Conservation (phyloP, 2,888 invertebrate genomes). For the Megamerina dolium region DNA sequence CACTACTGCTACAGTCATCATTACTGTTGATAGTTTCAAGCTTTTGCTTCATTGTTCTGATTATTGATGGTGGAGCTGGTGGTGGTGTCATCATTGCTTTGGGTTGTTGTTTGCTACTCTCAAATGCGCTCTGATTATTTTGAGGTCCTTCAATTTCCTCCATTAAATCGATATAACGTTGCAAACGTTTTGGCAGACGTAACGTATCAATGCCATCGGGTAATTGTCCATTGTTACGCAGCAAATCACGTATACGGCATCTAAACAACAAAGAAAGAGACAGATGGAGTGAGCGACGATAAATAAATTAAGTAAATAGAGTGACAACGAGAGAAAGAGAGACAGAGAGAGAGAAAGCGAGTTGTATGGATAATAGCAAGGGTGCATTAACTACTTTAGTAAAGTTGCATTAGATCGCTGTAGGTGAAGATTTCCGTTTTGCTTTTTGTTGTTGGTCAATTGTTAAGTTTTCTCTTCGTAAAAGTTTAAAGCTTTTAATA, state of each 20-base stretch:
- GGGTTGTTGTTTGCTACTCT: conserved; percentile 1
- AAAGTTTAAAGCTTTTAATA: no score
- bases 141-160: conserved; percentile 51
- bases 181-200: conserved; percentile 60
- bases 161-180: conserved; percentile 67
- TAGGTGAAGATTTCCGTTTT: no score
- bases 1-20: conserved; percentile 3
- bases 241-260: conserved; percentile 59
- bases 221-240: conserved; percentile 65
- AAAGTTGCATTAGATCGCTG: no score
- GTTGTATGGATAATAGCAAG: no score
- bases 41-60: no score
- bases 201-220: conserved; percentile 68
- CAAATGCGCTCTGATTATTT: neutral
- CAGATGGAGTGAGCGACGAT: conserved; percentile 1
- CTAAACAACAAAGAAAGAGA: conserved; percentile 39
- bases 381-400: no score
- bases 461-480: no score
- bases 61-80: neutral
- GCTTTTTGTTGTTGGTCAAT: no score
- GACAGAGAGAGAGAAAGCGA: no score
- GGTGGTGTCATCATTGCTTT: neutral
- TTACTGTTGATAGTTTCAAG: conserved; percentile 4
- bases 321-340: no score
- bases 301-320: no score